These are phyloP conservation scores for Philotrypesis tridentata DNA, from an alignment of 1,140 invertebrate genomes.

Conservation along the genomic window DNA sequence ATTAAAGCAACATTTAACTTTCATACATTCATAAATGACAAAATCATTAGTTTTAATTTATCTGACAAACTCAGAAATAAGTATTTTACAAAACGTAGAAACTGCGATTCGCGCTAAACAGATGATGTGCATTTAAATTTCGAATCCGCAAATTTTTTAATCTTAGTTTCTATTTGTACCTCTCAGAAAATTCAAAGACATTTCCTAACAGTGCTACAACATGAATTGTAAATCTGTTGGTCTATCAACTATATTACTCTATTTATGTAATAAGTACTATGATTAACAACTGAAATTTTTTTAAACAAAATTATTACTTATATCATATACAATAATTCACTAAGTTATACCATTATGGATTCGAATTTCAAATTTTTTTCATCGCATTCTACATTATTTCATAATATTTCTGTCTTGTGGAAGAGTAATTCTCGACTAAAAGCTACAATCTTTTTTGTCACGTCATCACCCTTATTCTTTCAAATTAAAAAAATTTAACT, in stretches of 20 bases:
- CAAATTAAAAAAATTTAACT: constrained; percentile 39
- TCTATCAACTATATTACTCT: constrained; percentile 28
- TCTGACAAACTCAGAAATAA: constrained; percentile 20
- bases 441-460: constrained; percentile 26
- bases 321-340: neutral
- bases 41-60: neutral
- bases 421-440: constrained; percentile 36
- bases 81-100: constrained; percentile 45
- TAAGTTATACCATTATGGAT: constrained; percentile 46
- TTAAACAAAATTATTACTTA: constrained; percentile 24
- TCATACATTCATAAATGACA: neutral
- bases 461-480: constrained; percentile 23
- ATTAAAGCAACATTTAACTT: constrained; percentile 43
- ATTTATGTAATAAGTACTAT: constrained; percentile 28
- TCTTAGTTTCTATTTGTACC: constrained; percentile 72
- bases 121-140: constrained; percentile 60
- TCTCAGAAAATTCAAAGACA: constrained; percentile 66
- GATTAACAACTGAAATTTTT: constrained; percentile 6
- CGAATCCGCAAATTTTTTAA: constrained; percentile 63
- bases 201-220: constrained; percentile 42
- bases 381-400: constrained; percentile 45
- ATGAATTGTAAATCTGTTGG: constrained; percentile 37
- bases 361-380: constrained; percentile 56
- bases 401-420: constrained; percentile 28
- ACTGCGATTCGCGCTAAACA: constrained; percentile 42